Evolutionary conservation across 1,140 invertebrate species (phyloP), one percentile per base, ranked within the genome.

Genomic region (Stegodyphus dumicola): DNA sequence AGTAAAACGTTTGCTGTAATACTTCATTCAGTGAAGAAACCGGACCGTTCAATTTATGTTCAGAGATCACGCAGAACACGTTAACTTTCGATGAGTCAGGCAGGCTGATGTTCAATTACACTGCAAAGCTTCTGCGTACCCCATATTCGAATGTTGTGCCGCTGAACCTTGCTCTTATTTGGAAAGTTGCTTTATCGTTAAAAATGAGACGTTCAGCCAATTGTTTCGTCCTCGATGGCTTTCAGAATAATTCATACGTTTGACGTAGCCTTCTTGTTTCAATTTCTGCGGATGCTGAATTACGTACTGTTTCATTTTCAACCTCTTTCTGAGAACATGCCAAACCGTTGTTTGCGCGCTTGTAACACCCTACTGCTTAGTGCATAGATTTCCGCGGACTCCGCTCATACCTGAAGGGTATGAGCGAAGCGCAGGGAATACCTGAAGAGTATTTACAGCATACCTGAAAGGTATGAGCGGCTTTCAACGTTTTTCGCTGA

Each of bases 211-310:
- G 6, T n/a, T 5, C 65, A 6, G 65, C n/a, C 65, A 15, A 70
- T 49, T 70, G 33, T 53, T 70, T 70, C 33, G 49, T 70, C 48
- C 69, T 11, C 48, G 18, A 70, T 70, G 4, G n/a, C 33, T 51
- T 70, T 48, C 69, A 70, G 69, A 18, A 70, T 70, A 49, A 70
- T 70, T 70, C 69, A 48, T 51, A 70, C 5, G 33, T 49, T 70
- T 70, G 7, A 15, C 33, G 48, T 51, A 49, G 69, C 10, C 33
- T 49, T 70, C 15, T 48, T 49, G 69, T 70, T 70, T 49, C 7
- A 70, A 70, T 51, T 49, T 1, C 7, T 70, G 48, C 9, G 49
- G 5, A 53, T 4, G 48, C 49, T 70, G 69, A 70, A 70, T 70
- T 70, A 48, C 4, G 69, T 49, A 70, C 18, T 5, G 69, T 70